Evolutionary conservation across 2,113 vertebrate species (phyloP).

Genomic region (Protobothrops mucrosquamatus): DNA sequence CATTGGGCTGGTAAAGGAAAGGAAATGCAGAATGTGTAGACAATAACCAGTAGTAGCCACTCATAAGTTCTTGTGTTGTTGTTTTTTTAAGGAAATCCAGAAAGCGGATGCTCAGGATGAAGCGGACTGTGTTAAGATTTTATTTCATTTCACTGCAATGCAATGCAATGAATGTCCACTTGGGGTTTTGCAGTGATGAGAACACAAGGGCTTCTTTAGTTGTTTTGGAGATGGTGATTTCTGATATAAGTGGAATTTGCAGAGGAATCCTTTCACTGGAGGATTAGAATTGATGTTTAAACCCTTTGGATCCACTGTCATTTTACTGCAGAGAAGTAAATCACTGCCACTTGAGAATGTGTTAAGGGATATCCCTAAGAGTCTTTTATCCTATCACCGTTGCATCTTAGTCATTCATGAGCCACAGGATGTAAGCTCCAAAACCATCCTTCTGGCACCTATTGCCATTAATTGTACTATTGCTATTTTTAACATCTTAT

Average conservation of each 20-base stretch:
- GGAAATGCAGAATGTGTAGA: no score
- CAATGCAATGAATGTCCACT: not conserved
- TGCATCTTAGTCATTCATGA: not conserved
- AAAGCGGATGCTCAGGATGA: no score
- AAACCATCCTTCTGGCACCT: not conserved
- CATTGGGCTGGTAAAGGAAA: no score
- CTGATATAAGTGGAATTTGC: not conserved
- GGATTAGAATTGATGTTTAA: not conserved
- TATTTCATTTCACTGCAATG: not conserved
- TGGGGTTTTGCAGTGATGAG: not conserved
- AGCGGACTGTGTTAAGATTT: no score
- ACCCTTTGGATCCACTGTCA: not conserved
- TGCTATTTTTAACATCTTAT: not conserved
- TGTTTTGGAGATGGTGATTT: not conserved
- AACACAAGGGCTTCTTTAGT: not conserved
- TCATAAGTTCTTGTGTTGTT: no score
- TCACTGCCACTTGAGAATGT: not conserved
- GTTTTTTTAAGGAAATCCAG: no score
- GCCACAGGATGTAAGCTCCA: not conserved
- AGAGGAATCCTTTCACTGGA: not conserved
- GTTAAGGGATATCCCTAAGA: not conserved
- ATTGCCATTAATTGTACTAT: not conserved
- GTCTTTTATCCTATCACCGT: not conserved
- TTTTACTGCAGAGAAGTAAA: not conserved
- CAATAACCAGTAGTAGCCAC: no score